Evolutionary conservation across 2,888 invertebrate species (phyloP).

Genomic region (Drosophila macrothrix): DNA sequence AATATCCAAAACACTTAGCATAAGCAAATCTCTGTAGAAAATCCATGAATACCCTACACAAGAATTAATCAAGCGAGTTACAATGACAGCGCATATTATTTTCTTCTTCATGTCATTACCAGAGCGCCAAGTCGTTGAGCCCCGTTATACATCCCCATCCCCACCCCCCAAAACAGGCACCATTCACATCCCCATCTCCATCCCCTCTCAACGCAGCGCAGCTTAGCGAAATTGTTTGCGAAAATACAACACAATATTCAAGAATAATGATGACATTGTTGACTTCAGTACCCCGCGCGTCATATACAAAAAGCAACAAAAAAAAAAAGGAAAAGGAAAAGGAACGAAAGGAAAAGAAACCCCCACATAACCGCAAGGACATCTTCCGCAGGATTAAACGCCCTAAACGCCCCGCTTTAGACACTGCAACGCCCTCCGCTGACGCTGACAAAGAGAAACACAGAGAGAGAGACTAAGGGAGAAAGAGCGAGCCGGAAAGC

Average conservation of each 20-base stretch:
- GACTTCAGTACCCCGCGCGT: constrained; percentile 67
- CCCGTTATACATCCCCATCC: not conserved
- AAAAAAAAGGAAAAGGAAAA: not conserved
- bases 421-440: constrained; percentile 72
- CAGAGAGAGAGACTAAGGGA: not conserved
- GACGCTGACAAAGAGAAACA: constrained; percentile 24
- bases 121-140: constrained; percentile 54
- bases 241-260: constrained; percentile 82
- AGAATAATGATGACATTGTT: constrained; percentile 83
- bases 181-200: constrained; percentile 2
- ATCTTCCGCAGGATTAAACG: constrained; percentile 82
- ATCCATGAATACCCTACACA: constrained; percentile 52
- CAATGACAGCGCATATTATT: constrained; percentile 82
- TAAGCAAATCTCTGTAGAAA: constrained; percentile 1
- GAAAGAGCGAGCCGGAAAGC: constrained; percentile 39
- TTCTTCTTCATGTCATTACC: constrained; percentile 71
- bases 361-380: constrained; percentile 75
- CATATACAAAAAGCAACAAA: constrained; percentile 58
- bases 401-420: constrained; percentile 78
- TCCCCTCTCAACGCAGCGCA: constrained; percentile 43
- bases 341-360: constrained; percentile 22
- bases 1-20: not conserved
- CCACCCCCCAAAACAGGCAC: constrained; percentile 3
- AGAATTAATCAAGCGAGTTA: constrained; percentile 81
- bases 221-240: constrained; percentile 82